Evolutionary conservation across 2,797 vertebrate genomes (phyloP).

Genomic region (Sitta carolinensis): DNA sequence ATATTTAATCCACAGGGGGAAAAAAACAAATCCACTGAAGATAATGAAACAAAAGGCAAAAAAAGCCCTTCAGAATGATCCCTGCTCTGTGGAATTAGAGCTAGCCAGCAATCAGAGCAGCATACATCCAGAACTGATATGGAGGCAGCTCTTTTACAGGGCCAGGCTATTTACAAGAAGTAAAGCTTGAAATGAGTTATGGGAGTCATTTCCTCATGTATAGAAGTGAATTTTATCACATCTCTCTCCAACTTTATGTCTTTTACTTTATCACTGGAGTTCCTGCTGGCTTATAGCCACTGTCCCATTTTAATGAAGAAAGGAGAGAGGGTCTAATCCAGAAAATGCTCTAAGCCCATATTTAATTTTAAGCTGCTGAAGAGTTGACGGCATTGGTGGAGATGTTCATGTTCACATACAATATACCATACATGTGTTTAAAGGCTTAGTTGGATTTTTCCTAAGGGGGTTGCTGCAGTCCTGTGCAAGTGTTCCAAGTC

Average conservation of each 20-base stretch:
- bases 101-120: neutral
- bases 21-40: neutral
- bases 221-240: constrained; percentile 65
- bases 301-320: constrained; percentile 60
- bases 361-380: constrained; percentile 47
- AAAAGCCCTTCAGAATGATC: neutral
- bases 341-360: constrained; percentile 13
- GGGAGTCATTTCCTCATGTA: constrained; percentile 60
- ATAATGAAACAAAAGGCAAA: neutral
- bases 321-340: constrained; percentile 6
- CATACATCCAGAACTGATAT: neutral
- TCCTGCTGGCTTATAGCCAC: constrained; percentile 55
- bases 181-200: constrained; percentile 59
- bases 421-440: neutral
- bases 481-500: neutral
- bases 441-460: neutral
- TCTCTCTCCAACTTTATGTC: constrained; percentile 61
- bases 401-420: neutral
- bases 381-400: constrained; percentile 9
- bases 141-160: neutral
- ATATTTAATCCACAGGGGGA: neutral
- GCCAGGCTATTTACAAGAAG: constrained; percentile 44
- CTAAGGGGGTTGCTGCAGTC: neutral
- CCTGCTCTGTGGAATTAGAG: neutral
- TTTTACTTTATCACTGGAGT: constrained; percentile 59